These are phyloP conservation scores for Kryptopterus vitreolus DNA, from an alignment of 2,797 vertebrate genomes.

Conservation along the genomic window DNA sequence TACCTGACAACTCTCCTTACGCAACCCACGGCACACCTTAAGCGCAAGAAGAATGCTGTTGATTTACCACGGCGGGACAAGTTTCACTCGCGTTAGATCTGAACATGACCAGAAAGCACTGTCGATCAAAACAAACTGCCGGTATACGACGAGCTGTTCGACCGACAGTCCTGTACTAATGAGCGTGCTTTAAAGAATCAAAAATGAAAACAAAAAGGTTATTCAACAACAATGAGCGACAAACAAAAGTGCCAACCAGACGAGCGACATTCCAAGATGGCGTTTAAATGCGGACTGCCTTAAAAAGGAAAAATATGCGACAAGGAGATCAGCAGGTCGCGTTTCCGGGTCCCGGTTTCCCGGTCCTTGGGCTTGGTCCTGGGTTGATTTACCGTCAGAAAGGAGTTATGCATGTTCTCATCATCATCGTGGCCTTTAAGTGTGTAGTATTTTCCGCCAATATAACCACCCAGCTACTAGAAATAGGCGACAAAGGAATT, in stretches of 20 bases:
- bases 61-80: conserved; percentile 9
- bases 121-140: not conserved
- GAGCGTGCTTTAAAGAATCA: too few relatives aligned
- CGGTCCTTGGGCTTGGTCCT: not conserved
- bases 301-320: not conserved
- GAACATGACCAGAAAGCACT: not conserved
- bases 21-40: conserved; percentile 49
- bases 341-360: not conserved
- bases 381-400: not conserved
- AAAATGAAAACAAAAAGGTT: too few relatives aligned
- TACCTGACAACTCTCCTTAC: conserved; percentile 24
- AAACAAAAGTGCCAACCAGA: not conserved
- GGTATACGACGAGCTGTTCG: not conserved
- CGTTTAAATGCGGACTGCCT: not conserved
- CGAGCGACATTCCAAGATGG: not conserved
- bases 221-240: not conserved
- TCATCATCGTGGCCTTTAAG: too few relatives aligned
- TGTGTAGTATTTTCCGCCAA: too few relatives aligned
- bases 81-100: not conserved
- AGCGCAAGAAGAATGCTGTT: conserved; percentile 4
- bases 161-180: not conserved
- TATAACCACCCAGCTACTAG: too few relatives aligned
- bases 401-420: not conserved
- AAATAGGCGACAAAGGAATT: not conserved
- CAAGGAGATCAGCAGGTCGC: not conserved